Conservation (phyloP, 2,113 vertebrate species). For the human (Homo sapiens) region GRCh38 chr16:54397501-54398000, state of each 20-base stretch:
- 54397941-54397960: not conserved
- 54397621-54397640: conserved; percentile 88
- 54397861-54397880: conserved; percentile 54
- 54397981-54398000: not conserved
- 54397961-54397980: not conserved
- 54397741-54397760: conserved; percentile 70
- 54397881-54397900: not conserved
- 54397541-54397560: not conserved
- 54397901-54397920: not conserved
- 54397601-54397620: conserved; percentile 88
- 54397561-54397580: not conserved
- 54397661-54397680: conserved; percentile 69
- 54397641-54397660: conserved; percentile 85
- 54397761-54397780: conserved; percentile 66
- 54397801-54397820: conserved; percentile 65
- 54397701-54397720: conserved; percentile 80
- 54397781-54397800: conserved; percentile 69
- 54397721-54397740: conserved; percentile 79
- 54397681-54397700: conserved; percentile 70
- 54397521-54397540: not conserved
- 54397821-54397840: conserved; percentile 69
- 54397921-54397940: not conserved
- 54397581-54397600: conserved; percentile 43
- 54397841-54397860: conserved; percentile 69
- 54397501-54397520: not conserved